Conservation (phyloP, 2,797 vertebrate genomes). For the Acanthornis magna region DNA sequence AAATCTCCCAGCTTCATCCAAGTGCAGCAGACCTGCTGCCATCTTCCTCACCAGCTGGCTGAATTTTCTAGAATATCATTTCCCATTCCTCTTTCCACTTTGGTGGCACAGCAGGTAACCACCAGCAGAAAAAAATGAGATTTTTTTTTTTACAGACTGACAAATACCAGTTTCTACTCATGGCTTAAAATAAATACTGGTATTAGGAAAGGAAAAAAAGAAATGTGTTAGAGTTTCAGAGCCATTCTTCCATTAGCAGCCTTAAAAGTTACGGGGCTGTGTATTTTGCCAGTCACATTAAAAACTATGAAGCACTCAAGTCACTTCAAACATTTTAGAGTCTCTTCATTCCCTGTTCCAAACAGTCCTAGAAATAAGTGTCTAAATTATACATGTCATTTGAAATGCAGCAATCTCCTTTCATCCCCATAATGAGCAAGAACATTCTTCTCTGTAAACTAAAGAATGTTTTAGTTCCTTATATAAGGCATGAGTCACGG, state of each 20-base stretch:
- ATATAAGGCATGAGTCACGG: conserved; percentile 26
- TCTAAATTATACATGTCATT: conserved; percentile 67
- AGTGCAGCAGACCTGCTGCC: background rate
- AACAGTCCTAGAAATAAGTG: conserved; percentile 57
- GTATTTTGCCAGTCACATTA: conserved; percentile 38
- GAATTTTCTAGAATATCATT: background rate
- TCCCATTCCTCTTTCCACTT: background rate
- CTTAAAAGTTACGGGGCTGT: background rate
- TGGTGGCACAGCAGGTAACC: background rate
- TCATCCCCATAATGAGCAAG: conserved; percentile 59
- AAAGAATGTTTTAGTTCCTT: conserved; percentile 18
- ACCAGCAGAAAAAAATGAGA: background rate
- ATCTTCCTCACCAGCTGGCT: background rate
- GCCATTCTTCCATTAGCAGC: conserved; percentile 8
- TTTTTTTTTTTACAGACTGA: background rate
- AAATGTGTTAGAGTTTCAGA: background rate
- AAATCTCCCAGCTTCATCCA: background rate
- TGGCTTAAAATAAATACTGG: conserved; percentile 5
- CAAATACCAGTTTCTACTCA: background rate
- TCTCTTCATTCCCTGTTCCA: conserved; percentile 43
- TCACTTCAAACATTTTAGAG: conserved; percentile 59
- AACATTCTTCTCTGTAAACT: conserved; percentile 44
- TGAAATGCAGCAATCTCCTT: conserved; percentile 53
- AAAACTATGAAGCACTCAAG: conserved; percentile 40
- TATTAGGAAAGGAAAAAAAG: background rate